Conservation (phyloP, 2,797 vertebrate species). For the Lateolabrax maculatus region DNA sequence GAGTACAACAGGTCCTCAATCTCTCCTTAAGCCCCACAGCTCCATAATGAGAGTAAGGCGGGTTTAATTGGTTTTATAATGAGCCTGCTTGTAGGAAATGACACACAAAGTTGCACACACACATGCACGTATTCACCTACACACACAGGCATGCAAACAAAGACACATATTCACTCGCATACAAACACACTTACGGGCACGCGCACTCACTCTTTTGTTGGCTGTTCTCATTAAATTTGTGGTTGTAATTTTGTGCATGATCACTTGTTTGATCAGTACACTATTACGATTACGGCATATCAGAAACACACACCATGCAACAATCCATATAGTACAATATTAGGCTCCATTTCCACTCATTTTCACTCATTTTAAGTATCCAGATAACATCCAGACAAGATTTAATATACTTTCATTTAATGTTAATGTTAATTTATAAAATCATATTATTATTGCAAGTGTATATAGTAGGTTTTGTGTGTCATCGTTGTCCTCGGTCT, state of each 20-base stretch:
- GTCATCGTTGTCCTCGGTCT: neutral
- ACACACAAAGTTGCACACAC: conserved; percentile 61
- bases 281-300: conserved; percentile 12
- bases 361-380: neutral
- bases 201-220: neutral
- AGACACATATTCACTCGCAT: conserved; percentile 6
- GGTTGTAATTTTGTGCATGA: conserved; percentile 24
- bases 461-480: neutral
- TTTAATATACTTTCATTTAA: neutral
- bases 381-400: neutral
- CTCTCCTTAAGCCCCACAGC: conserved; percentile 71
- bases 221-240: conserved; percentile 32
- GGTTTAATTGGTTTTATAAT: conserved; percentile 84
- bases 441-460: too few relatives aligned
- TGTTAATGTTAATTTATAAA: too few relatives aligned
- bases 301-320: conserved; percentile 11
- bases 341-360: neutral
- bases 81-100: conserved; percentile 67
- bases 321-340: neutral
- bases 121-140: neutral
- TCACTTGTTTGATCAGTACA: conserved; percentile 34
- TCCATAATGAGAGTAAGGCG: conserved; percentile 74
- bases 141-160: conserved; percentile 26
- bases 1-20: conserved; percentile 76
- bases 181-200: conserved; percentile 10